These are phyloP conservation scores for Netelia fuscicornis DNA, from an alignment of 2,888 invertebrate genomes.

Conservation along the genomic window DNA sequence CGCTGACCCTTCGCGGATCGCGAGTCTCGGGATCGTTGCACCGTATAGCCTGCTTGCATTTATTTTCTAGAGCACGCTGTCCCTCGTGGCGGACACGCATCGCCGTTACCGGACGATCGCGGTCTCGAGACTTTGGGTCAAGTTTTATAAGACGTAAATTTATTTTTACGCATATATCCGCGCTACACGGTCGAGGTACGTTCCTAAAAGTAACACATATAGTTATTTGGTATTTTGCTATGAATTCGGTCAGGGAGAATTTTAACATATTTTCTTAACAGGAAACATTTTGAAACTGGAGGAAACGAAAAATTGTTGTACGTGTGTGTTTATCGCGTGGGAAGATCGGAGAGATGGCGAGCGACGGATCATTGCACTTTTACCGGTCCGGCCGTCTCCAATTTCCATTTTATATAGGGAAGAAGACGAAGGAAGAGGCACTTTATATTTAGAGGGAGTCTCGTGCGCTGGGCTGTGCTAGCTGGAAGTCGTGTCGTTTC, in stretches of 20 bases:
- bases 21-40: conserved; percentile 61
- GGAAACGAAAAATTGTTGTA: not conserved
- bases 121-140: conserved; percentile 16
- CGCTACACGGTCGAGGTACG: too few species aligned
- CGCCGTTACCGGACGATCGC: not conserved
- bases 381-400: conserved; percentile 58
- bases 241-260: too few species aligned
- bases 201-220: too few species aligned
- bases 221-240: too few species aligned
- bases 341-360: conserved; percentile 15
- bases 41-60: conserved; percentile 59
- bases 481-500: conserved; percentile 53
- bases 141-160: conserved; percentile 19
- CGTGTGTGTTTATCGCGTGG: not conserved
- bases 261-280: too few species aligned
- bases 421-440: conserved; percentile 43
- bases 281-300: too few species aligned
- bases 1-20: conserved; percentile 47
- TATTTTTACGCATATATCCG: not conserved
- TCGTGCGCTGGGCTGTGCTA: conserved; percentile 44
- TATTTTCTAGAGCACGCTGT: conserved; percentile 63
- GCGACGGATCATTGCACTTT: conserved; percentile 65
- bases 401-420: conserved; percentile 56
- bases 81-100: conserved; percentile 58
- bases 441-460: conserved; percentile 66